A percentile compares a stretch with the other conserved stretches of the same genome.
These are phyloP conservation scores for Euthynnus affinis DNA, from an alignment of 2,797 vertebrate genomes.

Conservation along the genomic window DNA sequence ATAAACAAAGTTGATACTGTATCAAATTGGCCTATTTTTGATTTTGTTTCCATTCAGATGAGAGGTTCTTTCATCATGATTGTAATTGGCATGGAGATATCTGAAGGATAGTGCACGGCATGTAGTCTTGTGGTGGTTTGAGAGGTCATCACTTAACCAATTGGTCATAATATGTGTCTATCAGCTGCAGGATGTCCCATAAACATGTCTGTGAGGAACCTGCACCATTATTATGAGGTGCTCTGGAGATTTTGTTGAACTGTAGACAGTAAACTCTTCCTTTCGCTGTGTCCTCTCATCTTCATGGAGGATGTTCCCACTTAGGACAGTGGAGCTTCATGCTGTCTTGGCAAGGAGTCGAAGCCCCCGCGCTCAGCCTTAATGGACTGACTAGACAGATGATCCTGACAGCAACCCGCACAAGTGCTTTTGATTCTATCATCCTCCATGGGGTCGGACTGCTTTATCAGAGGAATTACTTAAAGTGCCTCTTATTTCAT, in stretches of 20 bases:
- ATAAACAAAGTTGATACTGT: conserved; percentile 23
- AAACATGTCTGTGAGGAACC: background rate
- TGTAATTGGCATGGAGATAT: background rate
- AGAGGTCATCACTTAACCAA: background rate
- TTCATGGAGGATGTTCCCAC: conserved; percentile 41
- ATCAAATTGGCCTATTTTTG: background rate
- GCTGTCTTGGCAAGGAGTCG: conserved; percentile 68
- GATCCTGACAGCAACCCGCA: conserved; percentile 89
- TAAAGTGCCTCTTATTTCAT: conserved; percentile 99
- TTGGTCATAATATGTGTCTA: conserved; percentile 10
- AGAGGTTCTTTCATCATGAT: background rate
- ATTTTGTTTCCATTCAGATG: background rate
- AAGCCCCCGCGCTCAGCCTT: conserved; percentile 66
- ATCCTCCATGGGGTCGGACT: conserved; percentile 86
- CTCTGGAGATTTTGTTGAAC: conserved; percentile 6
- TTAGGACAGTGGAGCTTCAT: conserved; percentile 45
- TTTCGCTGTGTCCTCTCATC: conserved; percentile 15
- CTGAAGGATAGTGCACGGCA: background rate
- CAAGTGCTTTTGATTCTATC: conserved; percentile 95
- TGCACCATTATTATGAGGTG: background rate
- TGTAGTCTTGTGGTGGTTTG: background rate
- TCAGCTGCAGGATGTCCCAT: conserved; percentile 13
- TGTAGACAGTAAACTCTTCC: background rate
- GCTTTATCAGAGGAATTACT: conserved; percentile 96
- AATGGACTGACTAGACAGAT: conserved; percentile 90